Evolutionary conservation across 2,797 vertebrate species (phyloP).

Genomic region (Onychomys arenicola): DNA sequence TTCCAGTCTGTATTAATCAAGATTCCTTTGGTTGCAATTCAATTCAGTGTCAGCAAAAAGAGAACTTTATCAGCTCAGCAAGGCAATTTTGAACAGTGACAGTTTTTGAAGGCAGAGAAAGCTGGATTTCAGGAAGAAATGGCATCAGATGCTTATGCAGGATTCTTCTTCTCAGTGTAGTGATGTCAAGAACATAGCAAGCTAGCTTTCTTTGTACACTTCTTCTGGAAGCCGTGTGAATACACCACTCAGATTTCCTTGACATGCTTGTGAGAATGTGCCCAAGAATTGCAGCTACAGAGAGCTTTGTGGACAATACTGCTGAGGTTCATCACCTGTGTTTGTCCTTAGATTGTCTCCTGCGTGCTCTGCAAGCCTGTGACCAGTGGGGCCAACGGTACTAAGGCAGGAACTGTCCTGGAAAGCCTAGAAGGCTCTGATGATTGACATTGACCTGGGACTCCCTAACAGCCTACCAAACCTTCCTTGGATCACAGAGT

Average conservation of each 20-base stretch:
- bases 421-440: background rate
- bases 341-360: background rate
- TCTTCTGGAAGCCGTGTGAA: background rate
- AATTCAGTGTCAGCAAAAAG: background rate
- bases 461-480: background rate
- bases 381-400: background rate
- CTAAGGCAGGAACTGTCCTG: background rate
- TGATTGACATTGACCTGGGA: background rate
- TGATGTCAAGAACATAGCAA: background rate
- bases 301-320: background rate
- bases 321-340: background rate
- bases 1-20: slow-evolving; percentile 35
- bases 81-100: slow-evolving; percentile 7
- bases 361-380: background rate
- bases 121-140: slow-evolving; percentile 50
- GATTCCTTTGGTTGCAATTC: slow-evolving; percentile 17
- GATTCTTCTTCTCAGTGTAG: slow-evolving; percentile 7
- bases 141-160: background rate
- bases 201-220: background rate
- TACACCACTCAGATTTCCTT: background rate
- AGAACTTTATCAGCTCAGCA: slow-evolving; percentile 9
- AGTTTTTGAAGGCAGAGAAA: slow-evolving; percentile 6
- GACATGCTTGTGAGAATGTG: background rate
- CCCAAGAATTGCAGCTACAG: background rate
- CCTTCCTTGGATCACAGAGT: background rate